phyloP scores from a whole-genome alignment of 2,888 invertebrate species.

The Drosophila anomelani region DNA sequence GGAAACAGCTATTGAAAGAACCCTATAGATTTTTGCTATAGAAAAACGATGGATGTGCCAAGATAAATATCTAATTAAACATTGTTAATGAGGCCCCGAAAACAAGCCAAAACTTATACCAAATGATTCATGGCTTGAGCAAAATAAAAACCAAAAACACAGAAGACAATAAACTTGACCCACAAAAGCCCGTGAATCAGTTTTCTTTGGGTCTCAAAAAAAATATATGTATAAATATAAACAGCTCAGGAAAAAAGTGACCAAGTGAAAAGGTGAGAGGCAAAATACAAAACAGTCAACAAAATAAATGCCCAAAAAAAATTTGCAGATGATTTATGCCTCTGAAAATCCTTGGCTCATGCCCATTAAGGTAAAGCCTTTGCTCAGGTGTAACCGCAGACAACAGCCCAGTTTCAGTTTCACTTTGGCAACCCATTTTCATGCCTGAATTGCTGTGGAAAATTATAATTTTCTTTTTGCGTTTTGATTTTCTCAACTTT shows the following conservation, averaged over 20 bases:
- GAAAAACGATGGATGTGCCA: conserved; percentile 21
- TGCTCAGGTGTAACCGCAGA: conserved; percentile 14
- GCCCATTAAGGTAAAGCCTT: conserved; percentile 5
- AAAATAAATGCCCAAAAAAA: conserved; percentile 33
- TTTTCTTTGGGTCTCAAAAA: conserved; percentile 34
- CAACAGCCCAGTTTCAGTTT: conserved; percentile 38
- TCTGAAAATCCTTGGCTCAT: conserved; percentile 21
- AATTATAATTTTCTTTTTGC: conserved; percentile 47
- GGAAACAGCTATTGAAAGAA: conserved; percentile 38
- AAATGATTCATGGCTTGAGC: conserved; percentile 32
- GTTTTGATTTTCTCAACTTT: conserved; percentile 62
- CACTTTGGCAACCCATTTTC: conserved; percentile 58
- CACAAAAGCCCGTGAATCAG: conserved; percentile 36
- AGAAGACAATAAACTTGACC: conserved; percentile 46
- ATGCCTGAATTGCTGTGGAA: conserved; percentile 62
- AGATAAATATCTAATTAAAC: conserved; percentile 43
- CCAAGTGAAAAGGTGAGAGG: conserved; percentile 18
- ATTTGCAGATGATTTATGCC: conserved; percentile 27
- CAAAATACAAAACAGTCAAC: conserved; percentile 8
- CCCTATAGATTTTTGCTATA: conserved; percentile 1
- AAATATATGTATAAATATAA: conserved; percentile 17
- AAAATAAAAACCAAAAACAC: conserved; percentile 8
- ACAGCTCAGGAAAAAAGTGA: conserved; percentile 29
- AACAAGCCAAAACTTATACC: conserved; percentile 14
- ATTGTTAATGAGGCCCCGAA: conserved; percentile 25